These are phyloP conservation scores for Tineola bisselliella DNA, from an alignment of 2,888 invertebrate species.

Conservation along the genomic window DNA sequence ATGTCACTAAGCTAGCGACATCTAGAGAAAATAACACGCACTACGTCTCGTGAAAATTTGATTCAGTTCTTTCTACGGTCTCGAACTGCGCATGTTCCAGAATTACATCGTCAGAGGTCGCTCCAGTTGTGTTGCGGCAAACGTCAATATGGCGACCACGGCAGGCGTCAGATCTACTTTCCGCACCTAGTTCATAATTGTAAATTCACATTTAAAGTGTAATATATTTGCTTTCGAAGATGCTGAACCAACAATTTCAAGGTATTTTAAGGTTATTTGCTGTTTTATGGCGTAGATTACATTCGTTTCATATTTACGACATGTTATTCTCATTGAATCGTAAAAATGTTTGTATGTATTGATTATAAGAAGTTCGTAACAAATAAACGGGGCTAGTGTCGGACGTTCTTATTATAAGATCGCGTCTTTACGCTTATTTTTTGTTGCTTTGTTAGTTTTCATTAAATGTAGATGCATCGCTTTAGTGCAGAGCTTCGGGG, in stretches of 20 bases:
- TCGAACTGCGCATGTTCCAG: not conserved
- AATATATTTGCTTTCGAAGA: not conserved
- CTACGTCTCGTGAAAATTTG: not conserved
- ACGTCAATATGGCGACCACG: slow-evolving; percentile 12
- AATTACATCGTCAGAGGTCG: not conserved
- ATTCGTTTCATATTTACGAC: not conserved
- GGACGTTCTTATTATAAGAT: not conserved
- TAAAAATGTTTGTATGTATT: slow-evolving; percentile 1
- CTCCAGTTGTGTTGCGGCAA: not conserved
- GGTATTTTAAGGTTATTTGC: slow-evolving; percentile 1
- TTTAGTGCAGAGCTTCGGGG: not conserved
- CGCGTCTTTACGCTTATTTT: not conserved
- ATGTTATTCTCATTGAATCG: not conserved
- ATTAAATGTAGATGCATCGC: not conserved
- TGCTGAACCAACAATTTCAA: not conserved
- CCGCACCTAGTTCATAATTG: not conserved
- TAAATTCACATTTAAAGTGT: not conserved
- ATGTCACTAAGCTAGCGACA: not conserved
- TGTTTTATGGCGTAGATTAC: not conserved
- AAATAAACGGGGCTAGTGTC: not conserved
- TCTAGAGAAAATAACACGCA: not conserved
- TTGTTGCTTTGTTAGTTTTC: not conserved
- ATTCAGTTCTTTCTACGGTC: not conserved
- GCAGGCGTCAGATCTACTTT: not conserved
- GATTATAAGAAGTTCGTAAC: not conserved